These are phyloP conservation scores for Okapia johnstoni DNA, from an alignment of 2,113 vertebrate genomes.

Conservation along the genomic window DNA sequence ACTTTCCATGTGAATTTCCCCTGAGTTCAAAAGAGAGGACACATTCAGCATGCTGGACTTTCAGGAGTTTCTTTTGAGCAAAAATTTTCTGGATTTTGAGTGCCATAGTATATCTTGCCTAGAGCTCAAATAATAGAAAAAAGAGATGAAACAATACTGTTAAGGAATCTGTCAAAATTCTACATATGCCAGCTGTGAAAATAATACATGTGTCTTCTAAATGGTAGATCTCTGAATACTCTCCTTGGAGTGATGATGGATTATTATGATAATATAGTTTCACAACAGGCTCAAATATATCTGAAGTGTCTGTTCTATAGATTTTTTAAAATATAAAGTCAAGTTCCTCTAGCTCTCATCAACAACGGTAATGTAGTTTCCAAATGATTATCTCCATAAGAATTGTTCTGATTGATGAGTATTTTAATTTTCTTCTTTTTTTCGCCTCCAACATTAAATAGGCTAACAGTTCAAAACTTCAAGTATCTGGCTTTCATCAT, in stretches of 20 bases:
- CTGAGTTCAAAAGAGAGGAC: conserved; percentile 30
- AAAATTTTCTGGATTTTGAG: conserved; percentile 1
- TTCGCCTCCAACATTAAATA: not conserved
- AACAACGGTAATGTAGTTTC: not conserved
- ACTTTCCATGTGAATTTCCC: not conserved
- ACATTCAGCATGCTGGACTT: not conserved
- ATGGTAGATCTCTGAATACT: not conserved
- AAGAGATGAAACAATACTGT: not conserved
- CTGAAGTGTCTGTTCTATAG: not conserved
- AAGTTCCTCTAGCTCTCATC: not conserved
- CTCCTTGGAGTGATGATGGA: not conserved
- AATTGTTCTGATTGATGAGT: not conserved
- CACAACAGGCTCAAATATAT: not conserved
- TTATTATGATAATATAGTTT: not conserved
- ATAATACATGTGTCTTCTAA: not conserved
- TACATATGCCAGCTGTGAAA: conserved; percentile 42
- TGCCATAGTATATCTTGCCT: not conserved
- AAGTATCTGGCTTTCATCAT: not conserved
- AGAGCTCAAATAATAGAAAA: not conserved
- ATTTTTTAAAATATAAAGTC: not conserved
- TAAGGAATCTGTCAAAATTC: not conserved
- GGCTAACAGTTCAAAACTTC: not conserved
- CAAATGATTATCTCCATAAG: not conserved
- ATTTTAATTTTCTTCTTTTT: not conserved
- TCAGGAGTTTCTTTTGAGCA: not conserved